Evolutionary conservation across 2,797 vertebrate genomes (phyloP), one percentile per base, ranked within the genome.

Genomic region (Cyclopterus lumpus): DNA sequence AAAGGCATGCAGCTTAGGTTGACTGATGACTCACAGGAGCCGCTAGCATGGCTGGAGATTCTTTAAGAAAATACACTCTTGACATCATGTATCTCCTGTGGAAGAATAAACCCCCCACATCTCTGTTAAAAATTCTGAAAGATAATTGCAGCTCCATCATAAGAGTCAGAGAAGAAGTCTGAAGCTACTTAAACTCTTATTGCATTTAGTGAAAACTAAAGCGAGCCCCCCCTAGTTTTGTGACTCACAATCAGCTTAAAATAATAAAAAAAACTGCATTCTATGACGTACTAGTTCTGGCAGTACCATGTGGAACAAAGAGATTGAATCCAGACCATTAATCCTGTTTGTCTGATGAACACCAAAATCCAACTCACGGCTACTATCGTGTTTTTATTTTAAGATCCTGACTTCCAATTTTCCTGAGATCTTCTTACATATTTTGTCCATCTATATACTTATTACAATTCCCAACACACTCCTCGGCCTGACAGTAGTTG

Each of bases 191-290:
- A 38, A 58, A 28, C 26, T 18, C 11, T 15, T 1, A 24, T 12
- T 2, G 16, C 36, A 24, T 38, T 40, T n/a, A 16, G 20, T 18
- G 49, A 42, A 58, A 77, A 71, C 34, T 71, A 46, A 51, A 44
- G 34, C n/a, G 34, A 77, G 16, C 53, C 75, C 34, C 26, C 60
- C 34, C 67, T 77, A 51, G 40, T 42, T 42, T 1, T 16, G 40
- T 42, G 40, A 42, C 40, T 42, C 40, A 42, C 15, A 42, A 42
- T 42, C 8, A 51, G 67, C 7, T 2, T n/a, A 26, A 42, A 30
- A 7, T 16, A 24, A 26, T 18, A 26, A 30, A 30, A 34, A 36
- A 59, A 20, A 48, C 7, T 48, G 18, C 44, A n/a, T 48, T 16
- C 15, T 6, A 42, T 42, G 38, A 15, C 40, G 5, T 42, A 44